Evolutionary conservation across 2,113 vertebrate genomes (phyloP).

Genomic region (Narcine bancroftii): DNA sequence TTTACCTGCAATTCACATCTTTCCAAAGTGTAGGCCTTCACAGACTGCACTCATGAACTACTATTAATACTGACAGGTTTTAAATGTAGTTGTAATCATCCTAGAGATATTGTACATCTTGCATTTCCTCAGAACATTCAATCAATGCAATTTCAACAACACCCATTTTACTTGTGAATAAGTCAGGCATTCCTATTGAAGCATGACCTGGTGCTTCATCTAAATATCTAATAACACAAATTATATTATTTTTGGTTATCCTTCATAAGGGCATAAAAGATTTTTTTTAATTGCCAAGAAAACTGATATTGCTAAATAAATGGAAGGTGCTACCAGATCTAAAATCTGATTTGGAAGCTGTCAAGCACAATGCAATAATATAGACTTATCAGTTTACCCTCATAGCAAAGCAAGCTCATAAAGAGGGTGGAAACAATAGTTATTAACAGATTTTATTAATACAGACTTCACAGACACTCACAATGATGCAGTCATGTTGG

Average conservation of each 20-base stretch:
- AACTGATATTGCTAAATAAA: not conserved
- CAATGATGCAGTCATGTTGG: conserved; percentile 79
- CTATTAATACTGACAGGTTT: no score
- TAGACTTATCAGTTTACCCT: not conserved
- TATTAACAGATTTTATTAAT: conserved; percentile 78
- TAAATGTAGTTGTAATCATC: no score
- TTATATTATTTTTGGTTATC: not conserved
- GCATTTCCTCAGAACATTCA: no score
- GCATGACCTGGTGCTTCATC: no score
- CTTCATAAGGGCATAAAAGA: not conserved
- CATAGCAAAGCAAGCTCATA: not conserved
- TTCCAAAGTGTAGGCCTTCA: no score
- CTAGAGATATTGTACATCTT: no score
- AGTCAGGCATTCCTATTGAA: no score
- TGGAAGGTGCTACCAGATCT: not conserved
- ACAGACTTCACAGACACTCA: conserved; percentile 92
- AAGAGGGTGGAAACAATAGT: conserved; percentile 43
- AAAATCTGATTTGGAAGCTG: not conserved
- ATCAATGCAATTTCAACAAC: no score
- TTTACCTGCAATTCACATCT: no score
- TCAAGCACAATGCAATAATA: not conserved
- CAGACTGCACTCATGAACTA: no score
- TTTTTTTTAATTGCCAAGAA: not conserved
- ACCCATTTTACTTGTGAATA: no score
- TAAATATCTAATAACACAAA: no score